A percentile compares a stretch with the other conserved stretches of the same genome.
Evolutionary conservation across 2,797 vertebrate species (phyloP).

Genomic region (Trematomus bernacchii): DNA sequence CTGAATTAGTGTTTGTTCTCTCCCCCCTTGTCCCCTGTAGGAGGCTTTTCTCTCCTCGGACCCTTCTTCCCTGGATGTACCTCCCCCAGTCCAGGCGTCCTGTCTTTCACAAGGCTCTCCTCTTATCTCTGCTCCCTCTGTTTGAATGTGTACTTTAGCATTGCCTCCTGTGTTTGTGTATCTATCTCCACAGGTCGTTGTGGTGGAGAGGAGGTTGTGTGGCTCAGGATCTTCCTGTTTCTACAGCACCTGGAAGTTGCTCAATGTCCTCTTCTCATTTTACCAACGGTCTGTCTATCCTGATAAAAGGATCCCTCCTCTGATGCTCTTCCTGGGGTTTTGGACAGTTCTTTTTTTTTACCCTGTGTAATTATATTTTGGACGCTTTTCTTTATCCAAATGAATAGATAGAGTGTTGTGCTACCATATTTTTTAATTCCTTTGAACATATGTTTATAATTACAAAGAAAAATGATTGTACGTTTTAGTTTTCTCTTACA

Average conservation of each 20-base stretch:
- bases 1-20: not conserved
- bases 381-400: too few relatives aligned
- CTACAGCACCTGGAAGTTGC: not conserved
- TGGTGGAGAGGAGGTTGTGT: not conserved
- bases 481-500: too few relatives aligned
- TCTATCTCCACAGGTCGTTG: not conserved
- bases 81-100: not conserved
- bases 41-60: not conserved
- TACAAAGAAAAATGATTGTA: too few relatives aligned
- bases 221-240: not conserved
- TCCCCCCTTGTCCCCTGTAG: not conserved
- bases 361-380: too few relatives aligned
- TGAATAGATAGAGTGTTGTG: too few relatives aligned
- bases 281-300: not conserved
- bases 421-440: too few relatives aligned
- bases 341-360: too few relatives aligned
- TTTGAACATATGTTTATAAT: too few relatives aligned
- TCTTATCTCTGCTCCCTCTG: not conserved
- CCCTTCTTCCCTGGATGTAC: not conserved
- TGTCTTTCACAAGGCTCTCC: not conserved
- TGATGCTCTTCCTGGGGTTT: not conserved
- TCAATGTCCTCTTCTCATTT: not conserved
- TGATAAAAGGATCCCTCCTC: not conserved
- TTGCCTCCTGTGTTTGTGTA: not conserved
- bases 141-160: not conserved